phyloP scores from a whole-genome alignment of 92 coral and sea anemone species.

The Phenganax subtilis region DNA sequence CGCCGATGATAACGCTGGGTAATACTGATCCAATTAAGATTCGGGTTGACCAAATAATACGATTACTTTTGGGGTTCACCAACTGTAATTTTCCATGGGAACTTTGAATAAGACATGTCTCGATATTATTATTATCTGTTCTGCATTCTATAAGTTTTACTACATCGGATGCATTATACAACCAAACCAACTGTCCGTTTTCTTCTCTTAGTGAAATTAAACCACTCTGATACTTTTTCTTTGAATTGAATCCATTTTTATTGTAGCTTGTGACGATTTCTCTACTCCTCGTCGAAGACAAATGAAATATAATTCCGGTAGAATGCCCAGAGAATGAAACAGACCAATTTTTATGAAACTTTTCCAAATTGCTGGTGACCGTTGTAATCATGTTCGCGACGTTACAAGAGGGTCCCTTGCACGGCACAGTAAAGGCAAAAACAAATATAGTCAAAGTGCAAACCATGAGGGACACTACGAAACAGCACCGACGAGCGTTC shows the following conservation, averaged over 20 bases:
- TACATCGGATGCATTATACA: constrained; percentile 25
- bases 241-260: neutral
- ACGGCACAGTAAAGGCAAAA: constrained; percentile 34
- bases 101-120: constrained; percentile 34
- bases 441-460: constrained; percentile 36
- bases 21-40: constrained; percentile 29
- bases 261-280: constrained; percentile 16
- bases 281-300: neutral
- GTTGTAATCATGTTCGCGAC: constrained; percentile 28
- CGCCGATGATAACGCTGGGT: constrained; percentile 26
- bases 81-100: constrained; percentile 26
- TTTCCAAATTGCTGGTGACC: neutral
- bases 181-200: constrained; percentile 20
- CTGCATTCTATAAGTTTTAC: constrained; percentile 22
- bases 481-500: constrained; percentile 24
- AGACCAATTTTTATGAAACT: constrained; percentile 32
- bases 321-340: constrained; percentile 17
- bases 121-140: neutral
- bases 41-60: constrained; percentile 26
- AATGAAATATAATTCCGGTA: constrained; percentile 20
- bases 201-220: constrained; percentile 29
- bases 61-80: constrained; percentile 18
- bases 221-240: constrained; percentile 2
- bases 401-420: constrained; percentile 27
- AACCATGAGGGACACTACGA: constrained; percentile 25